Base-by-base conservation (phyloP, 2,888 invertebrate species). In the Cenopis cana region DNA sequence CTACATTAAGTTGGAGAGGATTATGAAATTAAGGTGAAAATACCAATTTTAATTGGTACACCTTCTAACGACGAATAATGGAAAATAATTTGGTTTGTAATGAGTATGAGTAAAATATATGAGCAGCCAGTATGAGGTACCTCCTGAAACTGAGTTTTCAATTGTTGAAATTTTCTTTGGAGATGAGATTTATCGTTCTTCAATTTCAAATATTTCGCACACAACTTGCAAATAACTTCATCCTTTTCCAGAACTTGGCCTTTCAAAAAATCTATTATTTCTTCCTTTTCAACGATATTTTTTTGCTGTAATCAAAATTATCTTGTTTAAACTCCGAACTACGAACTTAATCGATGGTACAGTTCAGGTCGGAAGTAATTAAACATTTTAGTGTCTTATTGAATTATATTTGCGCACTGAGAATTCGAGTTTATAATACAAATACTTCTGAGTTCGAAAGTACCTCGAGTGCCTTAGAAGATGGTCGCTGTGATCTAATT, bases 121-220 rank as follows among this genome's bases (percentile, higher is more conserved):
- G 24, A 41, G 41, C 5, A 41, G n/a, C n/a, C n/a, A n/a, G 14
- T 14, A 14, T 14, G n/a, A 46, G 12, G n/a, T 46, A 46, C 46
- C 46, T 46, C 46, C 8, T n/a, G 46, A 46, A 46, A 6, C 46
- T 46, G n/a, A 46, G 46, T 46, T 8, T 46, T n/a, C n/a, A 46
- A 46, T 46, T 8, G 46, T 14, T 46, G 46, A n/a, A n/a, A n/a
- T 12, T 46, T 46, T 46, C n/a, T n/a, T n/a, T 46, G 46, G 46
- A 46, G 46, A 46, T 46, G 8, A 46, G 1, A n/a, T 46, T 46
- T 46, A 46, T 8, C 12, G n/a, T 46, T 46, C 4, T 46, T 14
- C 46, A 46, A n/a, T n/a, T 46, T 46, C 46, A 46, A n/a, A 46
- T 46, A 46, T 46, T 46, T 46, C 46, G n/a, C 14, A n/a, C 46